Percentiles rank a stretch among this genome's conserved stretches.
These are phyloP conservation scores for Paralichthys olivaceus DNA, from an alignment of 2,113 vertebrate species.

Conservation along the genomic window DNA sequence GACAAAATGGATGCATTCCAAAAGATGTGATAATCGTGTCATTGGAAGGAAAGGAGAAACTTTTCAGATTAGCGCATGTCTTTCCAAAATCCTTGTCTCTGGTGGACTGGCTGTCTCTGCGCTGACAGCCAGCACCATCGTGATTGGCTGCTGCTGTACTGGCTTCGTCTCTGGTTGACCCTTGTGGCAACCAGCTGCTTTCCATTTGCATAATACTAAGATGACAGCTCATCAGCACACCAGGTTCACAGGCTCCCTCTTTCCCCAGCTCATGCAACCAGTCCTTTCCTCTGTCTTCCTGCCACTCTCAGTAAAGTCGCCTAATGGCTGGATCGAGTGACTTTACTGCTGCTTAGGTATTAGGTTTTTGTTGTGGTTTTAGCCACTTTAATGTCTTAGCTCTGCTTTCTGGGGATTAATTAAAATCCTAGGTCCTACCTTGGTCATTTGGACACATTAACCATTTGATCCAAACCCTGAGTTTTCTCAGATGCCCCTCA, in stretches of 20 bases:
- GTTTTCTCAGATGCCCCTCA: neutral
- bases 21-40: neutral
- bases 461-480: no score
- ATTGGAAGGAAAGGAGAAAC: conserved; percentile 15
- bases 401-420: neutral
- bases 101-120: conserved; percentile 37
- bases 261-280: conserved; percentile 35
- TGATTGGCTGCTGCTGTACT: conserved; percentile 57
- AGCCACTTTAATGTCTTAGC: neutral
- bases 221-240: conserved; percentile 72
- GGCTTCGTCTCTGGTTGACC: conserved; percentile 75
- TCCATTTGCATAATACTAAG: conserved; percentile 72
- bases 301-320: neutral
- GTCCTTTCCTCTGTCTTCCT: conserved; percentile 19
- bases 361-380: neutral
- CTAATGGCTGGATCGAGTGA: neutral
- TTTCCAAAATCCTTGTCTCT: conserved; percentile 48
- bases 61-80: conserved; percentile 34
- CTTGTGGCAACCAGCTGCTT: conserved; percentile 69
- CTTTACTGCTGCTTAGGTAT: neutral
- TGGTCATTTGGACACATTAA: neutral
- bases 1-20: neutral
- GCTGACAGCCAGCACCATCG: conserved; percentile 34
- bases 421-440: neutral
- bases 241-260: conserved; percentile 43